Evolutionary conservation across 2,888 invertebrate genomes (phyloP), one percentile per base, ranked within the genome.

Genomic region (Stictocephala bisonia): DNA sequence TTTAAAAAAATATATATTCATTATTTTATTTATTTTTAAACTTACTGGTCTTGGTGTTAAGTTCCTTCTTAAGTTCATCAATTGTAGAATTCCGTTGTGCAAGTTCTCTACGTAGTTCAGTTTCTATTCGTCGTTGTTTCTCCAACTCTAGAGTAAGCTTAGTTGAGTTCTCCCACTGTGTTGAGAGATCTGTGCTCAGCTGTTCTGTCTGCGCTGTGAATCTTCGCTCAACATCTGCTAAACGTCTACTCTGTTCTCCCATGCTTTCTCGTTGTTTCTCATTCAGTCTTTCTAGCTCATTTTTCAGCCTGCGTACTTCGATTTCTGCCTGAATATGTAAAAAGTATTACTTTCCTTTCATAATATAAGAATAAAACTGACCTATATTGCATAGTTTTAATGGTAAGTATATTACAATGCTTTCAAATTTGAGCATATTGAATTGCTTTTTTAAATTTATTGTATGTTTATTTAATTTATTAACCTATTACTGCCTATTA

Each of bases 141-240:
- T 95, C 94, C 77, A 93, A 80, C 72, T 94, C 94, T 81, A 94
- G 81, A 84, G 89, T 91, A 26, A 93, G 82, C 80, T 93, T 93
- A 58, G 92, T 89, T 0, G 92, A 90, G 44, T 90, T 89, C 80
- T 95, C 94, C 88, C 93, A 93, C 82, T 94, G 94, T 0, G 90
- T 89, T 0, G 91, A 91, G 24, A 93, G 85, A 80, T 95, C 94
- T 4, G 91, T 89, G 22, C 91, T 92, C 51, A 94, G 85, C 79
- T 94, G 93, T 81, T 95, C 94, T 74, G 92, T 90, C 80, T 79
- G 78, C 40, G 75, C 64, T 26, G 79, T 76, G 64, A 79, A 80
- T 13, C 93, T 87, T 0, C 92, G 76, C 58, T 80, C 80, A 20
- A 81, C 79, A 68, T 81, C 81, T n/a, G 73, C 58, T 24, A 73